Evolutionary conservation across 1,140 invertebrate species (phyloP).

Genomic region (Pachyrhynchus sulphureomaculatus): DNA sequence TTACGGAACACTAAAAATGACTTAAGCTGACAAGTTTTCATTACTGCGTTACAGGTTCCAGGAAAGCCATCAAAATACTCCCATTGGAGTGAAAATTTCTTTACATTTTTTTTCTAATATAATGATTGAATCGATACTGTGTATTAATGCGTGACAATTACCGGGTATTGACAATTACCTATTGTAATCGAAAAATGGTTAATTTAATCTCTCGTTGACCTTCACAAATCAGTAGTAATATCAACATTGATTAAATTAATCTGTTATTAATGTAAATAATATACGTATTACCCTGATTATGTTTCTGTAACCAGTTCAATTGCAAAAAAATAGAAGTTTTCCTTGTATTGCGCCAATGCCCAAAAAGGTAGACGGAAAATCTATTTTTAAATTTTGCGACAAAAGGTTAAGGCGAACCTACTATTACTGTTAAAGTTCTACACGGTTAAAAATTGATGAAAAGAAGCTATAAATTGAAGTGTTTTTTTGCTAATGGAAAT

Average conservation of each 20-base stretch:
- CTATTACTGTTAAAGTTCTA: neutral
- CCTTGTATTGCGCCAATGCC: neutral
- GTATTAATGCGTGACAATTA: neutral
- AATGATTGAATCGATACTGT: no score
- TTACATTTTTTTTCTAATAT: no score
- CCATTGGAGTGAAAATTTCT: no score
- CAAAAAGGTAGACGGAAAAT: neutral
- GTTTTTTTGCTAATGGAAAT: no score
- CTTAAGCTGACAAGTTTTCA: no score
- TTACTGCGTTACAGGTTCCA: no score
- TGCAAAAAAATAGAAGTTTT: neutral
- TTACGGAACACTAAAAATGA: no score
- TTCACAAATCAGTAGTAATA: neutral
- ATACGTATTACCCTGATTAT: neutral
- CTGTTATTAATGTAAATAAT: neutral
- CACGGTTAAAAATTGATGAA: no score
- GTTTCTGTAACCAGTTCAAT: neutral
- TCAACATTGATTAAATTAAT: neutral
- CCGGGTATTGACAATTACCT: neutral
- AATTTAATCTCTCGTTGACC: neutral
- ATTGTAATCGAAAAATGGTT: neutral
- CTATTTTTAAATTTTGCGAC: neutral
- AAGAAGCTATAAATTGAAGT: no score
- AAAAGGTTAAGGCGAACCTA: no score
- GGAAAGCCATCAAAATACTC: no score